Base-by-base conservation (phyloP, 2,797 vertebrate species). In the Danio aesculapii region DNA sequence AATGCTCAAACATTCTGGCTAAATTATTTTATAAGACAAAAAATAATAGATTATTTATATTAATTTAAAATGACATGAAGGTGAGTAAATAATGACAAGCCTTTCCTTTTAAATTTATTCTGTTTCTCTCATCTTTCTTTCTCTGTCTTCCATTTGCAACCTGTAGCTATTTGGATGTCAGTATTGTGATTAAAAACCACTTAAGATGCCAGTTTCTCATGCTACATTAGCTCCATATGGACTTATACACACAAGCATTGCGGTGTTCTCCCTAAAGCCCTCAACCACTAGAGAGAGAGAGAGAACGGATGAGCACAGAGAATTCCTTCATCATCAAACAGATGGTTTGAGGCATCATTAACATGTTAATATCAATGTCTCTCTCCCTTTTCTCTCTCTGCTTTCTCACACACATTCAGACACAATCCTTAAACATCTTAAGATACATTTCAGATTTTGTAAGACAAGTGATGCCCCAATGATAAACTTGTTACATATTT, bases 111-210 rank as follows among this genome's bases (percentile, higher is more conserved):
- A 11, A 59, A 59, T 49, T 0, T 9, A 61, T 46, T 10, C 11
- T 75, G 59, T 16, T 12, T 17, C 6, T 43, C 5, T 58, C 63
- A 52, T 19, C 19, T 58, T 77, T 73, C 8, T 70, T 68, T 83
- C 49, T 81, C 16, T 16, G 52, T 58, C 21, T 46, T 73, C 17
- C 2, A 10, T 79, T 67, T 61, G 8, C 73, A 80, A 83, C 81
- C 69, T 86, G 83, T 84, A 69, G 61, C 82, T 76, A 10, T 68
- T 76, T 69, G n/a, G 50, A 30, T 68, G 47, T 66, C 67, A 75
- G 71, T 62, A 53, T 59, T 70, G 64, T 78, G 85, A 86, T 84
- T 83, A 86, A 84, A 84, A 84, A 84, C 81, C 57, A 81, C 75
- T 78, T 84, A 71, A 70, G 75, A 84, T 68, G 81, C 69, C 52